A percentile compares a stretch with the other conserved stretches of the same genome.
Evolutionary conservation across 2,888 invertebrate species (phyloP).

Genomic region (Villa cingulata): DNA sequence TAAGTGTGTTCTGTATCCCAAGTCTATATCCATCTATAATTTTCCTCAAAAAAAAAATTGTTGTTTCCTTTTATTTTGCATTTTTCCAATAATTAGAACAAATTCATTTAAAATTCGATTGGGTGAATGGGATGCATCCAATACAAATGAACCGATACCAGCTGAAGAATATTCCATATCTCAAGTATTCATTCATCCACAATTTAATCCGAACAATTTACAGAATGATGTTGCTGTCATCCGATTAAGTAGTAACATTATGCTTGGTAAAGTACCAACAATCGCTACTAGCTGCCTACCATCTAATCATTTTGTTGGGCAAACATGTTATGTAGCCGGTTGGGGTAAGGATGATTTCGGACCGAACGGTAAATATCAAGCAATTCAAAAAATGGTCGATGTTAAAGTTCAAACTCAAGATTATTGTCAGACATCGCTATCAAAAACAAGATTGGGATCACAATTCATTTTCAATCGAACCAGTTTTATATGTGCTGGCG

Average conservation of each 20-base stretch:
- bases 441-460: constrained; percentile 50
- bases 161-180: constrained; percentile 47
- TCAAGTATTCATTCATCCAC: constrained; percentile 47
- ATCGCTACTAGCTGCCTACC: constrained; percentile 49
- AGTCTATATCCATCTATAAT: not conserved
- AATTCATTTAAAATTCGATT: constrained; percentile 48
- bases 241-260: constrained; percentile 46
- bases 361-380: constrained; percentile 36
- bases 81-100: too few species aligned
- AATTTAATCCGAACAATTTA: constrained; percentile 56
- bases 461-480: constrained; percentile 47
- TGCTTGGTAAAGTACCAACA: constrained; percentile 41
- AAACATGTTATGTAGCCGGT: constrained; percentile 53
- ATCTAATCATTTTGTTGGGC: constrained; percentile 38
- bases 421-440: constrained; percentile 50
- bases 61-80: too few species aligned
- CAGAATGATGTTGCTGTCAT: constrained; percentile 73
- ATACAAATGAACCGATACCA: constrained; percentile 48
- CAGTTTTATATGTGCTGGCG: constrained; percentile 68
- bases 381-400: constrained; percentile 60
- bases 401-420: constrained; percentile 53
- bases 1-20: constrained; percentile 31
- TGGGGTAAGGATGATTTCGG: constrained; percentile 76
- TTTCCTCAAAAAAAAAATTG: not conserved
- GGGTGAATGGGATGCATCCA: constrained; percentile 63